A percentile compares a stretch with the other conserved stretches of the same genome.
phyloP scores from a whole-genome alignment of 2,113 vertebrate genomes.

The Agelaius tricolor region DNA sequence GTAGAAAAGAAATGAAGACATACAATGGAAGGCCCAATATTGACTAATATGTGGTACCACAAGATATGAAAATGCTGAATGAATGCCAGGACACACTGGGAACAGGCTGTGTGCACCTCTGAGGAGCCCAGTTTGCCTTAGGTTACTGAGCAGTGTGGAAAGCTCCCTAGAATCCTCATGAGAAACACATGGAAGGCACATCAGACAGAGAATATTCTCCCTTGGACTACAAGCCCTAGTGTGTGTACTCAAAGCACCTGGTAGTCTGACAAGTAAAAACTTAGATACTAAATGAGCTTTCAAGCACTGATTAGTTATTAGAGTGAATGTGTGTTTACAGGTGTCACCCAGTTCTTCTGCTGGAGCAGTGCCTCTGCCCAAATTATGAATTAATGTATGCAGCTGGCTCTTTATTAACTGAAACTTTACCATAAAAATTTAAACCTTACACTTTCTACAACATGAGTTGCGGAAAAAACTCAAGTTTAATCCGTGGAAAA shows the following conservation, averaged over 20 bases:
- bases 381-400: background rate
- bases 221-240: background rate
- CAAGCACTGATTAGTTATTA: background rate
- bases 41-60: background rate
- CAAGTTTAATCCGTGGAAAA: background rate
- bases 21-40: constrained; percentile 12
- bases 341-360: background rate
- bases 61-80: constrained; percentile 34
- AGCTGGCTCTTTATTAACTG: background rate
- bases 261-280: background rate
- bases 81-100: constrained; percentile 3
- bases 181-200: background rate
- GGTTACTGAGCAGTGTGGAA: background rate
- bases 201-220: background rate
- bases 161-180: background rate
- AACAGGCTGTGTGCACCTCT: constrained; percentile 18
- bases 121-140: background rate
- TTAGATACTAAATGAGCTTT: background rate
- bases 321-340: background rate
- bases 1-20: constrained; percentile 52
- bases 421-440: background rate
- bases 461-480: background rate
- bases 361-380: background rate
- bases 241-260: background rate
- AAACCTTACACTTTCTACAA: background rate